Evolutionary conservation across 1,140 invertebrate genomes (phyloP).

Genomic region (Araneus ventricosus): DNA sequence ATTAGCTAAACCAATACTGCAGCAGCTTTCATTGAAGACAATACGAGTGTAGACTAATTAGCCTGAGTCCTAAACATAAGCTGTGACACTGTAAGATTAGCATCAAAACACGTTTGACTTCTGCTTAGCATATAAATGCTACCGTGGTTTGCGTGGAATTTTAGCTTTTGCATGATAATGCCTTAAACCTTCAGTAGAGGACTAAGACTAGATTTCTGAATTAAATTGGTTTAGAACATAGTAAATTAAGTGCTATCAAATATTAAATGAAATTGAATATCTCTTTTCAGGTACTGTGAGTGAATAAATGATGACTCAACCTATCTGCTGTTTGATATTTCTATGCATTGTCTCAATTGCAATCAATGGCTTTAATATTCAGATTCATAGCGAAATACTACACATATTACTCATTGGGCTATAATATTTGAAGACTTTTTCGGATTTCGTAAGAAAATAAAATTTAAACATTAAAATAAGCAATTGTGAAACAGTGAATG

Average conservation of each 20-base stretch:
- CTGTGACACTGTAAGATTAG: neutral
- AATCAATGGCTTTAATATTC: too few species aligned
- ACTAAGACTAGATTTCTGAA: neutral
- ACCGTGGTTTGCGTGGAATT: neutral
- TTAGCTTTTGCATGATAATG: conserved; percentile 21
- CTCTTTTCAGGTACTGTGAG: neutral
- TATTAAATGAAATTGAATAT: neutral
- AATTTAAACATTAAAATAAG: too few species aligned
- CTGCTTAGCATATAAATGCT: conserved; percentile 4
- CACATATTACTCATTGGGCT: too few species aligned
- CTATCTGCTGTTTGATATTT: too few species aligned
- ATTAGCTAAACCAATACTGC: neutral
- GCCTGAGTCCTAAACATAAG: neutral
- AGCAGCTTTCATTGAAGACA: neutral
- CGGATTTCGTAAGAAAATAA: too few species aligned
- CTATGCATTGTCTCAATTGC: too few species aligned
- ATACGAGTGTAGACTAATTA: neutral
- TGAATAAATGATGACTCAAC: neutral
- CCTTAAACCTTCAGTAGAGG: neutral
- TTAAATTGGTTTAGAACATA: neutral
- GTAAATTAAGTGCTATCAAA: neutral
- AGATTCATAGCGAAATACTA: too few species aligned
- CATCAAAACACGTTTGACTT: neutral
- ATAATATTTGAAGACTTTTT: too few species aligned
- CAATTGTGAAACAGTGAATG: too few species aligned